Evolutionary conservation across 2,113 vertebrate species (phyloP).

Genomic region (Microcebus jonahi): DNA sequence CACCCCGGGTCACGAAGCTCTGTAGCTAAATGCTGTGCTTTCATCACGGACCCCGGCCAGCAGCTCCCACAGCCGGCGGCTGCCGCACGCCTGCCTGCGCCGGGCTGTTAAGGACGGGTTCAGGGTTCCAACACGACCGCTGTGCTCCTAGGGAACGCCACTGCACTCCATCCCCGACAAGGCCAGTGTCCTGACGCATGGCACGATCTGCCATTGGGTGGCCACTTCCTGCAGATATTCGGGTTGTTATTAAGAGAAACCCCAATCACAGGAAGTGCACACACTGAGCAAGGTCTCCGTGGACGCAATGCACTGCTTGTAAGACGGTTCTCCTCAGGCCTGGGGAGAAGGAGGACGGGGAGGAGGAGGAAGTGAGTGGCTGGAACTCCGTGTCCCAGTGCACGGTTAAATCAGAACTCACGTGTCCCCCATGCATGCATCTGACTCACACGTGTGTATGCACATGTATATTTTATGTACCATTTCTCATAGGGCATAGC

Average conservation of each 20-base stretch:
- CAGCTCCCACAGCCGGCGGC: not conserved
- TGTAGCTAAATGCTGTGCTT: too few species aligned
- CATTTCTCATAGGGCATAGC: not conserved
- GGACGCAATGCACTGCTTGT: not conserved
- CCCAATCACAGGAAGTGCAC: not conserved
- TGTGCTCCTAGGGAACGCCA: rapidly evolving
- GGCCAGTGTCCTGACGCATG: rapidly evolving
- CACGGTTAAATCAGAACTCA: not conserved
- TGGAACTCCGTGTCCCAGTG: too few species aligned
- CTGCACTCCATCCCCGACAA: rapidly evolving
- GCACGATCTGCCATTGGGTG: rapidly evolving
- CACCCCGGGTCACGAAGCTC: rapidly evolving
- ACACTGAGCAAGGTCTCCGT: not conserved
- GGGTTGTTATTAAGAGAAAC: not conserved
- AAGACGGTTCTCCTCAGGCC: not conserved
- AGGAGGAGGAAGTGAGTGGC: not conserved
- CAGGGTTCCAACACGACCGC: rapidly evolving
- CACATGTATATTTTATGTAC: rapidly evolving
- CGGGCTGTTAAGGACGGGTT: too few species aligned
- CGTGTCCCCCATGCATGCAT: rapidly evolving
- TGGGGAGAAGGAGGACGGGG: too few species aligned
- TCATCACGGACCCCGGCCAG: not conserved
- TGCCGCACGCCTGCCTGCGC: rapidly evolving
- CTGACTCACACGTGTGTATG: not conserved
- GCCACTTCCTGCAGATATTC: not conserved